phyloP scores from a whole-genome alignment of 2,113 vertebrate species.

The Benthochromis sp. region DNA sequence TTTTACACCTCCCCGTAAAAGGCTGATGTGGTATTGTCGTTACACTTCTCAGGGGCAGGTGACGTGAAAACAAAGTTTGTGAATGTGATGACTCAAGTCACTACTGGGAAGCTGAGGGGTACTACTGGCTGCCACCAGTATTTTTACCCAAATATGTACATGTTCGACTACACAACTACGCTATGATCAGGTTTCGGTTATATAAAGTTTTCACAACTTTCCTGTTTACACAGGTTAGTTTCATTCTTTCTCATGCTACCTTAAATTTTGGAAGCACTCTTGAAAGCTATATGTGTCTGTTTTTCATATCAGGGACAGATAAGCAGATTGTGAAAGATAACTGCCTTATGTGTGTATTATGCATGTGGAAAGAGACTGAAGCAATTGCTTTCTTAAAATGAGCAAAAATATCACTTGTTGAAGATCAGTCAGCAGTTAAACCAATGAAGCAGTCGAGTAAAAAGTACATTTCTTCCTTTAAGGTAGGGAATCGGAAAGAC shows the following conservation, averaged over 20 bases:
- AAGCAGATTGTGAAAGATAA: neutral
- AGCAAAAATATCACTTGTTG: neutral
- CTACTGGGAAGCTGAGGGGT: neutral
- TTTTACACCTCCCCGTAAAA: neutral
- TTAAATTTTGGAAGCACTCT: neutral
- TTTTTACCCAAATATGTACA: neutral
- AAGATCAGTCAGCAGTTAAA: neutral
- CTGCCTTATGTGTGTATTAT: accelerated
- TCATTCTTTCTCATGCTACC: neutral
- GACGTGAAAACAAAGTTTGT: neutral
- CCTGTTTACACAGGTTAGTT: neutral
- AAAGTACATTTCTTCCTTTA: neutral
- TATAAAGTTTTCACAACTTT: neutral
- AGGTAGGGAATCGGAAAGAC: accelerated
- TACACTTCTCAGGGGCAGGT: neutral
- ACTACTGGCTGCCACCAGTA: neutral
- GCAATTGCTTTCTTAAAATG: neutral
- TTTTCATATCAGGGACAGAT: accelerated
- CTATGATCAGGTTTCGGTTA: accelerated
- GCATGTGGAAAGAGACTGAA: neutral
- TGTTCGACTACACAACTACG: neutral
- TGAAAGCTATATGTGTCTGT: neutral
- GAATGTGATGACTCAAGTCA: neutral
- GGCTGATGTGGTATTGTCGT: neutral
- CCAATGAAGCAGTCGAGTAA: accelerated